phyloP scores from a whole-genome alignment of 1,140 invertebrate species.

The Drosophila ogumai region DNA sequence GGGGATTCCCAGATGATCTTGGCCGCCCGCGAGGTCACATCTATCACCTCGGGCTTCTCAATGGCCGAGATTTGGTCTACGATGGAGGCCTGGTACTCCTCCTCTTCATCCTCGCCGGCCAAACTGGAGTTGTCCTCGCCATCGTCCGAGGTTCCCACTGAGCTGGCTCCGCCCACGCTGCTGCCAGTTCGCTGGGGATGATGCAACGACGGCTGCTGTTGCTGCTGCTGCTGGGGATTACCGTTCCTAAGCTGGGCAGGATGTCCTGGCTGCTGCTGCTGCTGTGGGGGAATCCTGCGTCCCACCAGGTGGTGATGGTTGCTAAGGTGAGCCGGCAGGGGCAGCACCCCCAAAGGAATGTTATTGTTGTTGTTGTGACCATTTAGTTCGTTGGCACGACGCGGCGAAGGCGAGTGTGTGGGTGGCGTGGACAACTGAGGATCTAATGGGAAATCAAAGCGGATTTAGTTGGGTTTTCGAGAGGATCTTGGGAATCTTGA shows the following conservation, averaged over 20 bases:
- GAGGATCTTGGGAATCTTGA: neutral
- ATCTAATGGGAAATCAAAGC: conserved; percentile 19
- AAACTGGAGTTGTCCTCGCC: conserved; percentile 89
- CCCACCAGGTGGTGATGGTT: conserved; percentile 42
- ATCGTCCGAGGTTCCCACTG: conserved; percentile 89
- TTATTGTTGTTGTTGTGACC: conserved; percentile 66
- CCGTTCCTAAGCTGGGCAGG: conserved; percentile 35
- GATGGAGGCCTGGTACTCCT: conserved; percentile 87
- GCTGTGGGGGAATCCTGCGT: conserved; percentile 23
- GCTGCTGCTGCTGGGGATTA: conserved; percentile 19
- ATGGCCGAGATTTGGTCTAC: conserved; percentile 90
- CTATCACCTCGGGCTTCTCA: conserved; percentile 90
- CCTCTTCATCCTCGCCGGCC: conserved; percentile 87
- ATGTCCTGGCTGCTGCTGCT: conserved; percentile 20
- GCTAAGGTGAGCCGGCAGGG: conserved; percentile 42
- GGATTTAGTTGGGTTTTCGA: neutral
- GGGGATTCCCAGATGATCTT: conserved; percentile 92
- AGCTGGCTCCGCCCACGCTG: conserved; percentile 85
- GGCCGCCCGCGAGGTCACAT: conserved; percentile 91
- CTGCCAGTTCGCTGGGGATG: conserved; percentile 47
- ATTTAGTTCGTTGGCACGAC: conserved; percentile 72
- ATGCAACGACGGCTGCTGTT: conserved; percentile 10
- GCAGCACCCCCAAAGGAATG: conserved; percentile 54
- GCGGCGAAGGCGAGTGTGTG: conserved; percentile 77
- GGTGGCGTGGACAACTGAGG: conserved; percentile 71